phyloP scores from a whole-genome alignment of 2,113 vertebrate species.

The Ptilonorhynchus violaceus region DNA sequence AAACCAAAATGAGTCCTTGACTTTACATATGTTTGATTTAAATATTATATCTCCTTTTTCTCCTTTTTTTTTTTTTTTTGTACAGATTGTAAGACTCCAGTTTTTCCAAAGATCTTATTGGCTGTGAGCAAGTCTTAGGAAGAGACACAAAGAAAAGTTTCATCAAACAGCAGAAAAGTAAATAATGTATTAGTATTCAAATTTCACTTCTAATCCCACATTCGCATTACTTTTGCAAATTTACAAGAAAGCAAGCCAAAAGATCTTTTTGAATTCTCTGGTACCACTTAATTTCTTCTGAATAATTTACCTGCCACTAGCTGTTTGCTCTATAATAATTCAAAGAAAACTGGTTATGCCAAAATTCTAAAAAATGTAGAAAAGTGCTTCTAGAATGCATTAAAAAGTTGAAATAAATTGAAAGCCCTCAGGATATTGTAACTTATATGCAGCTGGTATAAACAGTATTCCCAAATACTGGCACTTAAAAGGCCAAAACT shows the following conservation, averaged over 20 bases:
- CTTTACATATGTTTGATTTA: neutral
- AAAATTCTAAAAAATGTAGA: neutral
- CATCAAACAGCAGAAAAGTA: constrained; percentile 1
- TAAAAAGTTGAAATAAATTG: constrained; percentile 46
- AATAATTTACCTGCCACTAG: constrained; percentile 70
- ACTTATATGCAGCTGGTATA: neutral
- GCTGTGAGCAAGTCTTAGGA: neutral
- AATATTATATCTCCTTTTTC: neutral
- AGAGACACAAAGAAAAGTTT: constrained; percentile 26
- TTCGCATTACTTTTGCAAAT: constrained; percentile 59
- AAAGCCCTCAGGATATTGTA: constrained; percentile 38
- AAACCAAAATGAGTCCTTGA: neutral
- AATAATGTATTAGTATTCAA: constrained; percentile 49
- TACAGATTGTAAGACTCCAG: neutral
- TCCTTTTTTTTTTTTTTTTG: neutral
- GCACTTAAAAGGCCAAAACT: neutral
- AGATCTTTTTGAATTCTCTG: constrained; percentile 61
- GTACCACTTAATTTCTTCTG: constrained; percentile 67
- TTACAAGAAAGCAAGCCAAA: constrained; percentile 57
- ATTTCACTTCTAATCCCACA: constrained; percentile 48
- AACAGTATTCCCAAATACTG: neutral
- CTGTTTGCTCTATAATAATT: constrained; percentile 69
- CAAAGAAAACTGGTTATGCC: constrained; percentile 52
- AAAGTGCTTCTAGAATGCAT: neutral
- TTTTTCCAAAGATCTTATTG: constrained; percentile 26